These are phyloP conservation scores for Centrocercus urophasianus DNA, from an alignment of 2,113 vertebrate species.

Conservation along the genomic window DNA sequence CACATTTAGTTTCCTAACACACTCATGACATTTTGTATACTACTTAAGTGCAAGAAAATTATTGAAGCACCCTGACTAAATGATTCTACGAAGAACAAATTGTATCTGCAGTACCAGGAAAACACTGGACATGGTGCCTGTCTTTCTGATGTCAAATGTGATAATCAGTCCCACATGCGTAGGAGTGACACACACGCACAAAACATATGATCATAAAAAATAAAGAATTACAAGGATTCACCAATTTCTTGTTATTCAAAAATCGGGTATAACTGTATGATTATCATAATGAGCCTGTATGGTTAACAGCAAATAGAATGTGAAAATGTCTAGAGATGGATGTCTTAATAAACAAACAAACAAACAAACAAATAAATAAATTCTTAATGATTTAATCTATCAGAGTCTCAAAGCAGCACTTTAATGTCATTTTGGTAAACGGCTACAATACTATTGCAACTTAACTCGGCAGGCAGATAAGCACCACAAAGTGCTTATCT, in stretches of 20 bases:
- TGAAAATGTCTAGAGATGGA: neutral
- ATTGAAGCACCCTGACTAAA: neutral
- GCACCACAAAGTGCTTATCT: no score
- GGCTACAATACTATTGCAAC: neutral
- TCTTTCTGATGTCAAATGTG: neutral
- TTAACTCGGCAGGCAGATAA: no score
- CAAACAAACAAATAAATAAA: no score
- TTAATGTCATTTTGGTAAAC: neutral
- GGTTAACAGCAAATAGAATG: neutral
- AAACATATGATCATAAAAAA: neutral
- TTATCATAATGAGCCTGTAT: neutral
- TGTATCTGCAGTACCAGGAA: neutral
- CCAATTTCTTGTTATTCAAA: neutral
- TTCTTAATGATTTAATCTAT: neutral
- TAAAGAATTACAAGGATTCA: neutral
- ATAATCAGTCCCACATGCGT: neutral
- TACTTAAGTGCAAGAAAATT: neutral
- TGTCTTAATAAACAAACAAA: neutral
- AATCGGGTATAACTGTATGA: neutral
- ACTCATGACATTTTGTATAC: neutral
- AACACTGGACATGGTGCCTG: neutral
- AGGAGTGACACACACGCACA: accelerated
- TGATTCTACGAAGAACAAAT: neutral
- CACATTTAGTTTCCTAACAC: accelerated
- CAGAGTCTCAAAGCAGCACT: neutral